Conservation (phyloP, 1,140 invertebrate species). For the Adoxophyes honmai region DNA sequence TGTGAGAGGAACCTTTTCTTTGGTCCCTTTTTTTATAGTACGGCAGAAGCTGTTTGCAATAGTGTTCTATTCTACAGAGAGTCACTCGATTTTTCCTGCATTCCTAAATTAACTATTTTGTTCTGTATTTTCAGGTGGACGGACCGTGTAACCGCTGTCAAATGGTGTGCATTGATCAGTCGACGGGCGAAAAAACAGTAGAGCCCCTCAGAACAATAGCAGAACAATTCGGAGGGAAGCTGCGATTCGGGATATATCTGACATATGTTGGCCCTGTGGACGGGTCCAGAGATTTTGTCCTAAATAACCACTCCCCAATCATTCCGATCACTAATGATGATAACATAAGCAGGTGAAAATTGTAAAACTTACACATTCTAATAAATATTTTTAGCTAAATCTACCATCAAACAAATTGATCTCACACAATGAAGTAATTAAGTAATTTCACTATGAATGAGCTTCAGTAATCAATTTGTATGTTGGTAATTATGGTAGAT, state of each 20-base stretch:
- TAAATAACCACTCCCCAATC: conserved; percentile 40
- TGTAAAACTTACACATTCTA: background rate
- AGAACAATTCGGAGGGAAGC: conserved; percentile 84
- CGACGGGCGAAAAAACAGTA: conserved; percentile 86
- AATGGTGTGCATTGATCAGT: conserved; percentile 96
- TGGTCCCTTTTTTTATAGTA: too few species aligned
- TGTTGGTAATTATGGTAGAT: too few species aligned
- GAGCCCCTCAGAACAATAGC: conserved; percentile 92
- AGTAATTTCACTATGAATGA: too few species aligned
- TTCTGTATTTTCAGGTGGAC: conserved; percentile 78
- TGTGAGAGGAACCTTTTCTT: too few species aligned
- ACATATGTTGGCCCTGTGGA: conserved; percentile 54
- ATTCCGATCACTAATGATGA: conserved; percentile 39
- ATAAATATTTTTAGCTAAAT: too few species aligned
- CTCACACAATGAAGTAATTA: too few species aligned
- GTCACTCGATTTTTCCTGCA: too few species aligned
- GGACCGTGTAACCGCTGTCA: conserved; percentile 92
- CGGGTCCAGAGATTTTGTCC: conserved; percentile 33
- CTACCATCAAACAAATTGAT: too few species aligned
- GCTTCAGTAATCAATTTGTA: too few species aligned
- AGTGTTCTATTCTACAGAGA: too few species aligned
- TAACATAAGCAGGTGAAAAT: conserved; percentile 42
- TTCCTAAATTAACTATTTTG: conserved; percentile 1
- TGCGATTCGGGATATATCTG: conserved; percentile 88
- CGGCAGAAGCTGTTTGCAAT: too few species aligned